Conservation (phyloP, 2,888 invertebrate genomes). For the Troglohyphantes excavatus region DNA sequence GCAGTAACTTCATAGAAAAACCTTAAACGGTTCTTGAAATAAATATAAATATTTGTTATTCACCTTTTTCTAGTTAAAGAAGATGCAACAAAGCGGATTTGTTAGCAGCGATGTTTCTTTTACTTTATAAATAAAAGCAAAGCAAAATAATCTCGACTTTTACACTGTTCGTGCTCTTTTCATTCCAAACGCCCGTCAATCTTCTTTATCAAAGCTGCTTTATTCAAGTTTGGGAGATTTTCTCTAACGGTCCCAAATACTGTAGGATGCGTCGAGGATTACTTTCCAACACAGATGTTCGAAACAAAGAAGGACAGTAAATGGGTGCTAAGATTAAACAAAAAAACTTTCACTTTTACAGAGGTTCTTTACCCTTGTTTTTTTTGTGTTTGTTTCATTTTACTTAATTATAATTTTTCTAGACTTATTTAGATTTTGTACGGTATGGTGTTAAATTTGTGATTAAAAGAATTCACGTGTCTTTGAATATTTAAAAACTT, state of each 20-base stretch:
- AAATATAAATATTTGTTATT: no score
- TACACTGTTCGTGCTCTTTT: neutral
- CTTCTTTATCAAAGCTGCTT: conserved; percentile 20
- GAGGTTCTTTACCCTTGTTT: no score
- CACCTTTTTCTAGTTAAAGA: conserved; percentile 10
- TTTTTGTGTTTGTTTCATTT: no score
- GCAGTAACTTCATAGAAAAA: no score
- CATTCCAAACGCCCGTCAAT: conserved; percentile 2
- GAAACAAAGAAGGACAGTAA: neutral
- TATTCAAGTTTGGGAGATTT: conserved; percentile 27
- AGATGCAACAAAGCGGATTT: conserved; percentile 18
- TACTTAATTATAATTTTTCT: no score
- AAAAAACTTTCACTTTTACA: no score
- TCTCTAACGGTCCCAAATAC: neutral
- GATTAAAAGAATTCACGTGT: no score
- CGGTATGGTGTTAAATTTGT: no score
- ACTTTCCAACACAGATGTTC: neutral
- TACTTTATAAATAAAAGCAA: neutral
- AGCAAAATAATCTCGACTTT: neutral
- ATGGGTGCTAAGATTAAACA: no score
- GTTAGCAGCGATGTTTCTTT: neutral
- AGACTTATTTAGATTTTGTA: no score
- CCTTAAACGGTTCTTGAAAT: no score
- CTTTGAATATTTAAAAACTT: no score
- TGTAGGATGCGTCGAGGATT: neutral